Evolutionary conservation across 2,888 invertebrate genomes (phyloP).

Genomic region (Balanococcus diminutus): DNA sequence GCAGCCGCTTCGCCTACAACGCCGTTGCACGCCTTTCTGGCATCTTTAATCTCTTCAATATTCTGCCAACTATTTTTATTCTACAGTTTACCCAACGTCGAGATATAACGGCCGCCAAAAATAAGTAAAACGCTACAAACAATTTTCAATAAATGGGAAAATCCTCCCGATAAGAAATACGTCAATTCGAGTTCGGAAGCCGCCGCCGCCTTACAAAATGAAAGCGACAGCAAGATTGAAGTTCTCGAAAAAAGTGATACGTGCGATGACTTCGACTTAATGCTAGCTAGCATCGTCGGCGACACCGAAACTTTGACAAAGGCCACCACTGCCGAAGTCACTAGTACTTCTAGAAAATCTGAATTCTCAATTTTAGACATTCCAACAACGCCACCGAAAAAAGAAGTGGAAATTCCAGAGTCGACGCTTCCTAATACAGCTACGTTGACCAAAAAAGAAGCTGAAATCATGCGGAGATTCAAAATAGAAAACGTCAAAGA

Average conservation of each 20-base stretch:
- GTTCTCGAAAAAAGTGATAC: background rate
- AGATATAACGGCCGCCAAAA: too few relatives aligned
- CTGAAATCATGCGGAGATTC: background rate
- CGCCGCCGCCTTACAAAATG: background rate
- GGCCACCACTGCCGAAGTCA: background rate
- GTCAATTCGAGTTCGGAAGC: background rate
- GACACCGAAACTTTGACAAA: background rate
- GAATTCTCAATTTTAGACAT: background rate
- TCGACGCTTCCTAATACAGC: too few relatives aligned
- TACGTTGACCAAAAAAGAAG: background rate
- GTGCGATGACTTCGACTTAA: background rate
- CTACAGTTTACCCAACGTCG: too few relatives aligned
- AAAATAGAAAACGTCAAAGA: background rate
- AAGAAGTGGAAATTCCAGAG: background rate
- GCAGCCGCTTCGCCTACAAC: slow-evolving; percentile 64
- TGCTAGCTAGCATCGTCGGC: background rate
- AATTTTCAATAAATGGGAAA: slow-evolving; percentile 30
- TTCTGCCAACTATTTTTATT: too few relatives aligned
- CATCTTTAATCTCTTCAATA: background rate
- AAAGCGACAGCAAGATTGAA: background rate
- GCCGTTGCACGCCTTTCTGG: slow-evolving; percentile 22
- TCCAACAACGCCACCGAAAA: background rate
- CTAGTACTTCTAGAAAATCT: background rate
- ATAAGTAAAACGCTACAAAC: background rate
- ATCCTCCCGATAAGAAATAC: background rate